A percentile compares a stretch with the other conserved stretches of the same genome.
Conservation (phyloP, 2,113 vertebrate species). For the Hippocampus comes region DNA sequence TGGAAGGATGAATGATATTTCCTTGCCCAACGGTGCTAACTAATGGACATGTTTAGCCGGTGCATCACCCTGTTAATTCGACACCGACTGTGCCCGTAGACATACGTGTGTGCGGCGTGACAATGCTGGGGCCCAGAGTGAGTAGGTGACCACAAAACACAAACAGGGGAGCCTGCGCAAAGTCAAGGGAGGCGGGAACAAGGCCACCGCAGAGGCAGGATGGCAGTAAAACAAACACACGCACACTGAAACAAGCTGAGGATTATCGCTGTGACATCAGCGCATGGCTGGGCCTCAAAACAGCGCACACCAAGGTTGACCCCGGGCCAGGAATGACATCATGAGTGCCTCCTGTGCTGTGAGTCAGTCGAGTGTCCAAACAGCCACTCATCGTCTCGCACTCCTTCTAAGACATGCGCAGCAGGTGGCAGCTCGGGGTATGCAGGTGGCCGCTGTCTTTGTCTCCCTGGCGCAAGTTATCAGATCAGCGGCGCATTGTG, state of each 20-base stretch:
- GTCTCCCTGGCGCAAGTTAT: constrained; percentile 16
- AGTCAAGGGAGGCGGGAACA: constrained; percentile 36
- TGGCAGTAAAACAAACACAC: constrained; percentile 42
- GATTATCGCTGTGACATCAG: constrained; percentile 49
- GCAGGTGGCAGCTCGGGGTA: constrained; percentile 21
- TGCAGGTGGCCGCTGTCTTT: constrained; percentile 45
- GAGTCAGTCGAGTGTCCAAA: constrained; percentile 42
- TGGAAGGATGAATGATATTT: constrained; percentile 39
- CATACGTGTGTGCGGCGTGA: constrained; percentile 14
- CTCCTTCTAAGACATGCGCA: constrained; percentile 22
- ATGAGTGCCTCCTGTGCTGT: constrained; percentile 45
- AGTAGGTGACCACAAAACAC: constrained; percentile 54
- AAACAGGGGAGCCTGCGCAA: constrained; percentile 48
- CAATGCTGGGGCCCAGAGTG: constrained; percentile 42
- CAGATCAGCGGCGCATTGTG: constrained; percentile 35
- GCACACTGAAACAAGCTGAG: constrained; percentile 38
- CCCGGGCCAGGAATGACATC: constrained; percentile 56
- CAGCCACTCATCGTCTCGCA: background rate
- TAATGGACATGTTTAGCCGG: constrained; percentile 51
- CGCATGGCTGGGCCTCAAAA: constrained; percentile 37
- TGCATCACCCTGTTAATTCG: constrained; percentile 53
- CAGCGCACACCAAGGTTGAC: constrained; percentile 39
- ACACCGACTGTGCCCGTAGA: constrained; percentile 23
- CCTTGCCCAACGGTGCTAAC: constrained; percentile 43
- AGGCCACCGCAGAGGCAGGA: constrained; percentile 50